phyloP scores from a whole-genome alignment of 2,113 vertebrate genomes.

The Aldabrachelys gigantea region DNA sequence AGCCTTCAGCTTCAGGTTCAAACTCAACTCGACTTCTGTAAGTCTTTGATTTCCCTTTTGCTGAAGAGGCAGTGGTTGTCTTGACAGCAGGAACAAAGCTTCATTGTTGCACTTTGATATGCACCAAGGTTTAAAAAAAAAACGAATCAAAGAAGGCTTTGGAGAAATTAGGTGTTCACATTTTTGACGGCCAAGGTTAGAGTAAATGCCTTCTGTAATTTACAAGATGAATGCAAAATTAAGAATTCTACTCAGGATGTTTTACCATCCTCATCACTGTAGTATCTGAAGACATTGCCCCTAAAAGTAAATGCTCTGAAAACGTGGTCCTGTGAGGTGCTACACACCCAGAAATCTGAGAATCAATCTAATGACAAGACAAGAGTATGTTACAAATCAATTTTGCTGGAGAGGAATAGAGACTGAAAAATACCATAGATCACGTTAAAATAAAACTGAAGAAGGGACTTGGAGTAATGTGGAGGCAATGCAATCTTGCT shows the following conservation, averaged over 20 bases:
- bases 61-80: slow-evolving; percentile 84
- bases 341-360: background rate
- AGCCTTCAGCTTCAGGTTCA: slow-evolving; percentile 77
- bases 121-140: slow-evolving; percentile 66
- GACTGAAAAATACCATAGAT: background rate
- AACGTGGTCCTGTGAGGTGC: slow-evolving; percentile 2
- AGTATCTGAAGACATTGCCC: background rate
- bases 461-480: background rate
- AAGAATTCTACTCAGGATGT: background rate
- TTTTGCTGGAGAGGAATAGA: background rate
- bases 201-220: slow-evolving; percentile 38
- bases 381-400: background rate
- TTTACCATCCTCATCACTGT: background rate
- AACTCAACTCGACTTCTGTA: slow-evolving; percentile 85
- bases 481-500: slow-evolving; percentile 17
- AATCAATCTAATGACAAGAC: background rate
- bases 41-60: slow-evolving; percentile 88
- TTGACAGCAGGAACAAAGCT: slow-evolving; percentile 83
- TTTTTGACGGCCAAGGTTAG: slow-evolving; percentile 71
- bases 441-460: background rate
- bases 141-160: slow-evolving; percentile 75
- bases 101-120: slow-evolving; percentile 78
- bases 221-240: background rate
- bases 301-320: background rate
- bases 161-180: slow-evolving; percentile 65